These are phyloP conservation scores for Astyanax mexicanus DNA, from an alignment of 2,797 vertebrate genomes.

Conservation along the genomic window DNA sequence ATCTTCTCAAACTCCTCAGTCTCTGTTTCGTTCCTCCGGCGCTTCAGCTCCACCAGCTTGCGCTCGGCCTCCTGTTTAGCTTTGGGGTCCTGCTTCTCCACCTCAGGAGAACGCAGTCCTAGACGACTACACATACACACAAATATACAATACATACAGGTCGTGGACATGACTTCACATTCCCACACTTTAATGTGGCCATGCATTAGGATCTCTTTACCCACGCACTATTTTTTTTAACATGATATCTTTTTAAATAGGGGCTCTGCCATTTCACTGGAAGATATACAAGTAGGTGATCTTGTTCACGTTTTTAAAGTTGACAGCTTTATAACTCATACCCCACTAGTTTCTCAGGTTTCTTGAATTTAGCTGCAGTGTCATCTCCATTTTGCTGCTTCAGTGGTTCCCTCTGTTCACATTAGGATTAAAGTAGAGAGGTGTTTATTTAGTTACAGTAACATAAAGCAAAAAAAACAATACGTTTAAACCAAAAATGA, in stretches of 20 bases:
- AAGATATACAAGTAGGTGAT: background rate
- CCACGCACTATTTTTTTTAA: too few relatives aligned
- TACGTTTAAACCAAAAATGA: background rate
- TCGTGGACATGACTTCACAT: too few relatives aligned
- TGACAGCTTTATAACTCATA: constrained; percentile 61
- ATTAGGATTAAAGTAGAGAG: constrained; percentile 18
- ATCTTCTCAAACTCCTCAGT: constrained; percentile 90
- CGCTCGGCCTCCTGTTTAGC: constrained; percentile 81
- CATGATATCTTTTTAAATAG: too few relatives aligned
- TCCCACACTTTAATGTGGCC: too few relatives aligned
- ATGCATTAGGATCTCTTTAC: too few relatives aligned
- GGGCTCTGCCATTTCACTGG: too few relatives aligned
- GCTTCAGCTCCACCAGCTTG: constrained; percentile 87
- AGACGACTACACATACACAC: constrained; percentile 68
- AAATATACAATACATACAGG: too few relatives aligned
- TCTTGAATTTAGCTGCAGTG: constrained; percentile 82
- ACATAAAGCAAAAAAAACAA: background rate
- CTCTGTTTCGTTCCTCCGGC: constrained; percentile 82
- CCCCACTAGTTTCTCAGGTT: constrained; percentile 85
- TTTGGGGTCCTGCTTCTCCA: constrained; percentile 64
- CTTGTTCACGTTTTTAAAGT: background rate
- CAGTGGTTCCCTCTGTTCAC: constrained; percentile 38
- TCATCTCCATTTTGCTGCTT: constrained; percentile 85
- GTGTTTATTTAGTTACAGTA: background rate
- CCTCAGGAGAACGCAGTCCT: constrained; percentile 56